A percentile compares a stretch with the other conserved stretches of the same genome.
Conservation (phyloP, 2,888 invertebrate species). For the Drosophila dives region DNA sequence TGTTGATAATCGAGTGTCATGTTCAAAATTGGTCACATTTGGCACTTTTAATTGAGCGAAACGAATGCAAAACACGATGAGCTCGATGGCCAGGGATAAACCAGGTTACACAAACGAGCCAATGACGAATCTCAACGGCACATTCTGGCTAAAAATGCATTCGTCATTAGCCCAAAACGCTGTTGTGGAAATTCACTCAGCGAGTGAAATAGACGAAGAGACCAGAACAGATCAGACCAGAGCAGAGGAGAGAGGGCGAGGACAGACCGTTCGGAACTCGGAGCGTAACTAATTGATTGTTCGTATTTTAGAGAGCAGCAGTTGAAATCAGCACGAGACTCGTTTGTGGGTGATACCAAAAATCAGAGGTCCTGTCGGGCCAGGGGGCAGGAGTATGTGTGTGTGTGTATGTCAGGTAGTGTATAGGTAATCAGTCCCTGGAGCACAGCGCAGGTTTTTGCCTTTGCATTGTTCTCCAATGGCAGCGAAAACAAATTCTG, state of each 20-base stretch:
- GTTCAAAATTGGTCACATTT: slow-evolving; percentile 60
- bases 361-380: slow-evolving; percentile 52
- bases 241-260: neutral
- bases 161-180: slow-evolving; percentile 63
- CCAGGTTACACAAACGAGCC: slow-evolving; percentile 47
- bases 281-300: slow-evolving; percentile 81
- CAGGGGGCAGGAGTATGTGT: slow-evolving; percentile 18
- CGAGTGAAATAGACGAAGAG: neutral
- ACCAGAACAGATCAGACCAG: neutral
- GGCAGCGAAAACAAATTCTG: slow-evolving; percentile 62
- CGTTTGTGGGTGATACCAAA: slow-evolving; percentile 6
- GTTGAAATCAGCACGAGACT: slow-evolving; percentile 61
- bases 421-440: slow-evolving; percentile 65
- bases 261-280: slow-evolving; percentile 20
- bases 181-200: slow-evolving; percentile 50
- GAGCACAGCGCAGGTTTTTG: slow-evolving; percentile 70
- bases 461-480: slow-evolving; percentile 66
- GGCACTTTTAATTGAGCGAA: slow-evolving; percentile 73
- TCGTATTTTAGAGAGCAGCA: slow-evolving; percentile 56
- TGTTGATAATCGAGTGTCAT: slow-evolving; percentile 56
- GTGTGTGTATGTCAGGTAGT: slow-evolving; percentile 45
- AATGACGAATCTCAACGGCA: slow-evolving; percentile 61
- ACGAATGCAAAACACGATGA: slow-evolving; percentile 62
- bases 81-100: slow-evolving; percentile 25
- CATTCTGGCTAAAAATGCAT: slow-evolving; percentile 59